These are phyloP conservation scores for Dreissena polymorpha DNA, from an alignment of 1,140 invertebrate genomes.

Conservation along the genomic window DNA sequence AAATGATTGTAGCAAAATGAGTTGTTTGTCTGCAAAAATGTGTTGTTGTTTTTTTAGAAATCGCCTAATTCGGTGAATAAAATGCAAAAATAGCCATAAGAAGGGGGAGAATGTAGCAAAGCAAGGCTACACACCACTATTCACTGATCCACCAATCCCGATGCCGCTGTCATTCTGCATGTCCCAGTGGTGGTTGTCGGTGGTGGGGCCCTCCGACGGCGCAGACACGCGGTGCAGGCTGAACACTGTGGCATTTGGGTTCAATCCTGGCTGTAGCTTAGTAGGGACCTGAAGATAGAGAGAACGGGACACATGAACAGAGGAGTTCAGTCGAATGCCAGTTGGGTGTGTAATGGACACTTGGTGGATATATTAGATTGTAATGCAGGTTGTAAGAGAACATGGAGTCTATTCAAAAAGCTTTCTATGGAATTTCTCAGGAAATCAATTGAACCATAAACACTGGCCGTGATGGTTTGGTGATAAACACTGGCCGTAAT, in stretches of 20 bases:
- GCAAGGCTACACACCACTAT: slow-evolving; percentile 34
- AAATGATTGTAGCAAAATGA: too few species aligned
- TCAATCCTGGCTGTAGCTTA: slow-evolving; percentile 69
- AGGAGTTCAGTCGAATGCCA: too few species aligned
- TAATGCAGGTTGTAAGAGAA: too few species aligned
- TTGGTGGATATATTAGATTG: too few species aligned
- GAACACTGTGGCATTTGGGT: slow-evolving; percentile 77
- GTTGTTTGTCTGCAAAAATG: too few species aligned
- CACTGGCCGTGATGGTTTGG: too few species aligned
- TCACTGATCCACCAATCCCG: slow-evolving; percentile 24
- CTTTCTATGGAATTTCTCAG: too few species aligned
- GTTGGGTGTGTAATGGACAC: too few species aligned
- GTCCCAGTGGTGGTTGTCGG: slow-evolving; percentile 32
- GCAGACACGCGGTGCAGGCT: slow-evolving; percentile 61
- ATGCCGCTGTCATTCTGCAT: slow-evolving; percentile 44
- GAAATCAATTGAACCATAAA: too few species aligned
- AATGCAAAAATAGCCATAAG: neutral
- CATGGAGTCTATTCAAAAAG: too few species aligned
- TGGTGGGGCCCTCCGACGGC: slow-evolving; percentile 21
- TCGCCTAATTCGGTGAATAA: neutral
- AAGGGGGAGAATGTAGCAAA: neutral
- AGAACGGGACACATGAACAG: neutral
- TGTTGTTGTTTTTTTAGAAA: too few species aligned
- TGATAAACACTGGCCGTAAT: too few species aligned
- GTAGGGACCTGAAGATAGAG: slow-evolving; percentile 71